These are phyloP conservation scores for Zaprionus lineosus DNA, from an alignment of 2,888 invertebrate species.

Conservation along the genomic window DNA sequence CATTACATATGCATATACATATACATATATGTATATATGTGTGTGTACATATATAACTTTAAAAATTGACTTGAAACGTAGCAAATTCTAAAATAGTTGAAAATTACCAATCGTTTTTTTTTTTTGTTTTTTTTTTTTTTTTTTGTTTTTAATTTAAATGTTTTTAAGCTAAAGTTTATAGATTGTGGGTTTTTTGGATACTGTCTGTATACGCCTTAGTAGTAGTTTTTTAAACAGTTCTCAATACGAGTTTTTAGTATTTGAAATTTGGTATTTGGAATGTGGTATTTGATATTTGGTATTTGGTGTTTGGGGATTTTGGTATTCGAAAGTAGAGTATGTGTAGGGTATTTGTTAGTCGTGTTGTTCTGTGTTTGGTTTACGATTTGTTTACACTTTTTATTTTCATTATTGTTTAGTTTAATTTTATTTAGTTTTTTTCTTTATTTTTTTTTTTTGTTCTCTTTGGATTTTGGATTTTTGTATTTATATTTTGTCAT, in stretches of 20 bases:
- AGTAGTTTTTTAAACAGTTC: constrained; percentile 66
- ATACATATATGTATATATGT: no score
- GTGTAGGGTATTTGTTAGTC: no score
- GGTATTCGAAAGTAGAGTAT: no score
- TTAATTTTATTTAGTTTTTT: not conserved
- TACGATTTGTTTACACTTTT: no score
- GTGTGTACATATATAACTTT: no score
- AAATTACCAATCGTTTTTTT: constrained; percentile 5
- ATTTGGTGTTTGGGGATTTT: no score
- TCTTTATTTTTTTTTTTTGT: not conserved
- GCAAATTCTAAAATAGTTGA: constrained; percentile 8
- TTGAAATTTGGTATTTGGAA: no score
- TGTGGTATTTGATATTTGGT: no score
- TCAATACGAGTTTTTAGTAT: no score
- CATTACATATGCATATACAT: constrained; percentile 1
- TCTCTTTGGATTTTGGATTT: not conserved
- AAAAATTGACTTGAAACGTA: constrained; percentile 64
- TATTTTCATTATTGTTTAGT: no score
- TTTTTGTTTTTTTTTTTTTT: not conserved
- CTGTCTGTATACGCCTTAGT: constrained; percentile 61
- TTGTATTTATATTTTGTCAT: constrained; percentile 5
- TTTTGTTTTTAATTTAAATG: not conserved
- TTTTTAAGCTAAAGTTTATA: not conserved
- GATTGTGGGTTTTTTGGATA: constrained; percentile 13
- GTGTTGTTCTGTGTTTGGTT: no score